Base-by-base conservation (phyloP, 2,888 invertebrate genomes). In the Hedya salicella region DNA sequence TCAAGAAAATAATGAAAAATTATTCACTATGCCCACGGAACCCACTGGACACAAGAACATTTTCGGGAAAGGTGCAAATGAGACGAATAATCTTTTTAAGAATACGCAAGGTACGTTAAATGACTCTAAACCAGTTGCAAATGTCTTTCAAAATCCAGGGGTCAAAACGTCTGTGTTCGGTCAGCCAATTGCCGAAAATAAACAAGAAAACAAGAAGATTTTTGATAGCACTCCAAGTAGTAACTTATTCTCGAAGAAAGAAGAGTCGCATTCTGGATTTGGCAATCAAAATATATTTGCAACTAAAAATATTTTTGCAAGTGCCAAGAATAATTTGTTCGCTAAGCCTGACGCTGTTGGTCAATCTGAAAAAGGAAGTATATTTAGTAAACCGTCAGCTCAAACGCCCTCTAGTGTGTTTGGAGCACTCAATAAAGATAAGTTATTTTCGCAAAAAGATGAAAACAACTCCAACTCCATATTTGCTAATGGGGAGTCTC, bases 401-500 rank as follows among this genome's bases (percentile, higher is more conserved):
- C 68, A 73, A 68, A 76, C 71, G 56, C 68, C 85, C 16, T 67
- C 82, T 19, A 84, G 76, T 69, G 82, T 89, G 70, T 89, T 90
- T 76, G 82, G 82, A 30, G 46, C 71, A 14, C 81, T 83, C 71
- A 78, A 71, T 36, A 86, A 86, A 75, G 46, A 74, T 39, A 70
- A 57, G 30, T 25, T 54, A 8, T 36, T 68, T 59, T 46, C 40
- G 53, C 76, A 76, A 61, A 44, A 54, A 30, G 67, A 70, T 56
- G 46, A 54, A 44, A 52, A 56, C 63, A 71, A 72, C 57, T 49
- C 68, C 36, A 79, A 75, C 50, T 71, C 77, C 21, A 62, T 80
- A 54, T 82, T 81, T 69, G 59, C 78, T 2, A 87, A 89, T 68
- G 84, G 85, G 50, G 73, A 78, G 25, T 46, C 75, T 39, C 72